Evolutionary conservation across 92 coral and sea anemone species (phyloP), one percentile per base, ranked within the genome.

Genomic region (Parazoanthus atlanticus): DNA sequence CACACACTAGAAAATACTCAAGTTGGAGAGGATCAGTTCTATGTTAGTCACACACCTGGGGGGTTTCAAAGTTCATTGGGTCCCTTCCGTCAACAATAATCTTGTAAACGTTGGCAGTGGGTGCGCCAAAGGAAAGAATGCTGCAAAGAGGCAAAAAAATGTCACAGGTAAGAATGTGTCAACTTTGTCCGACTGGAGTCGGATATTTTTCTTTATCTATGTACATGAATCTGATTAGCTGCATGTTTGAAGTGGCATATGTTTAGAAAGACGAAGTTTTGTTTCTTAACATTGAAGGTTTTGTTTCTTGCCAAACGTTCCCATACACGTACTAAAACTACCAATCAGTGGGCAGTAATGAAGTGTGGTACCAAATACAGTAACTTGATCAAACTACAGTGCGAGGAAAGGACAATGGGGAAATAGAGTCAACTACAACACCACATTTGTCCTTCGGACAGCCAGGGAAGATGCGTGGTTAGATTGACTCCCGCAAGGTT

Each of bases 111-210:
- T 94, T 97, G 43, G 94, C 93, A 40, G 96, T 89, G 3, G 99
- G 99, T 56, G 99, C 99, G 79, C 99, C 99, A 91, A 97, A 97
- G 34, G 99, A 95, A 30, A 97, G 86, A 82, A 97, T 97, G 87
- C 99, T 97, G 90, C 7, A 82, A 88, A 41, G 34, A 47, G 46
- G 70, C 58, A 61, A 78, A 36, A n/a, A 36, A 28, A 6, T 34
- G 19, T 31, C 52, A 12, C 77, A 80, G 19, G 17, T 82, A 25
- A 78, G 78, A 38, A 66, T 32, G 34, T 38, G 7, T 19, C 30
- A 30, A 17, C 1, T 33, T 33, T 69, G 1, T 49, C 54, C 9
- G 36, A n/a, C 30, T 6, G 5, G 32, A 3, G 82, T 33, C 36
- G 6, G 74, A 74, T 19, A 54, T 19, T 5, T 41, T 23, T 76